phyloP scores from a whole-genome alignment of 2,888 invertebrate genomes.

The Ennomos erosarius region DNA sequence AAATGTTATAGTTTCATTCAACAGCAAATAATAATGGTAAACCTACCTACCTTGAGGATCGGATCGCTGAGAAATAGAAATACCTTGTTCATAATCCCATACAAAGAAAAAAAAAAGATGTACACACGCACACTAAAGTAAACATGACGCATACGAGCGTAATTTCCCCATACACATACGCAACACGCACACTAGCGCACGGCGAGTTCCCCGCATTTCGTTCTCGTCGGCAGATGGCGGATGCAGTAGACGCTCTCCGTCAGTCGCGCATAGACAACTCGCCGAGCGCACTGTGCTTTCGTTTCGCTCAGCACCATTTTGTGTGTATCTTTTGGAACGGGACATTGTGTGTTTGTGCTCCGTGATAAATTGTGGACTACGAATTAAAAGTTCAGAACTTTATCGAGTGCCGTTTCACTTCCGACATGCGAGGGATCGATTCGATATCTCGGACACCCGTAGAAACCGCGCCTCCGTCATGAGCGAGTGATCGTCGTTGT shows the following conservation, averaged over 20 bases:
- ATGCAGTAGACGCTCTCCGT: slow-evolving; percentile 82
- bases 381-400: slow-evolving; percentile 62
- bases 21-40: slow-evolving; percentile 42
- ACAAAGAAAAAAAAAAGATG: slow-evolving; percentile 75
- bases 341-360: slow-evolving; percentile 84
- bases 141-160: slow-evolving; percentile 62
- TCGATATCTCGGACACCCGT: slow-evolving; percentile 81
- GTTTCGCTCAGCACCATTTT: slow-evolving; percentile 80
- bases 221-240: slow-evolving; percentile 85
- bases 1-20: slow-evolving; percentile 20
- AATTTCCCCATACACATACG: slow-evolving; percentile 60
- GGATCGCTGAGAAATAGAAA: slow-evolving; percentile 63
- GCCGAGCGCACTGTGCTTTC: slow-evolving; percentile 73
- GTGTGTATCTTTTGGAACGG: slow-evolving; percentile 82
- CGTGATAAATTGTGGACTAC: slow-evolving; percentile 75
- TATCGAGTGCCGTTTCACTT: slow-evolving; percentile 70
- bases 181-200: slow-evolving; percentile 54
- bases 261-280: slow-evolving; percentile 84
- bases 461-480: slow-evolving; percentile 84
- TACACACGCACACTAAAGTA: slow-evolving; percentile 67
- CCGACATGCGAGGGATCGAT: slow-evolving; percentile 82
- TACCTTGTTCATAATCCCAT: slow-evolving; percentile 77
- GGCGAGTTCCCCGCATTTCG: slow-evolving; percentile 79
- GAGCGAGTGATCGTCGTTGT: slow-evolving; percentile 84
- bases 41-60: slow-evolving; percentile 51